These are phyloP conservation scores for Bovichtus variegatus DNA, from an alignment of 2,797 vertebrate species.

Conservation along the genomic window DNA sequence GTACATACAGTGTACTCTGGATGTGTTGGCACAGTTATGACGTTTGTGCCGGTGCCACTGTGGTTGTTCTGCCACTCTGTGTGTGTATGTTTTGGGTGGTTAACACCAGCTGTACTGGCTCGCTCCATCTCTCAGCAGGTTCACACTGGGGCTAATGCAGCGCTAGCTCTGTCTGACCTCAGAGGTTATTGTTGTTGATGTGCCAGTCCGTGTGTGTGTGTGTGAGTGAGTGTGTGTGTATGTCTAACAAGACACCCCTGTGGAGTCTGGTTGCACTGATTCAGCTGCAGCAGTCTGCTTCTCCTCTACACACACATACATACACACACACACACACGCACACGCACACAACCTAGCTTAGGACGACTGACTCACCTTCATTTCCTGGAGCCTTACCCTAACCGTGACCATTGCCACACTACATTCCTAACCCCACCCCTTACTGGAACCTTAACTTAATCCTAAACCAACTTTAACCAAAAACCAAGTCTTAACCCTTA, in stretches of 20 bases:
- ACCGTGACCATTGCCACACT: constrained; percentile 7
- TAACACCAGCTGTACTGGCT: constrained; percentile 79
- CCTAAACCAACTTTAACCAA: background rate
- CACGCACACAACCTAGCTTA: constrained; percentile 39
- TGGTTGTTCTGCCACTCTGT: constrained; percentile 56
- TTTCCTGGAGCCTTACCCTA: background rate
- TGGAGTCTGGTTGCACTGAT: constrained; percentile 70
- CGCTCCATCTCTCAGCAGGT: constrained; percentile 78
- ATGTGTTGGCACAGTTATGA: constrained; percentile 47
- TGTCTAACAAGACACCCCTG: constrained; percentile 78
- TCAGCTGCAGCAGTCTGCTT: constrained; percentile 70
- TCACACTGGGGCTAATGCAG: constrained; percentile 79
- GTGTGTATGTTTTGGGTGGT: constrained; percentile 77
- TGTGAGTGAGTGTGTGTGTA: constrained; percentile 36
- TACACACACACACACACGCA: constrained; percentile 29
- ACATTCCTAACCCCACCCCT: constrained; percentile 5
- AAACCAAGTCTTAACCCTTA: background rate
- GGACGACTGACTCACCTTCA: constrained; percentile 35
- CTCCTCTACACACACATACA: constrained; percentile 40
- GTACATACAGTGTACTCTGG: constrained; percentile 48
- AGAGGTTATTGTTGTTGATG: constrained; percentile 77
- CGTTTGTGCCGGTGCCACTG: constrained; percentile 49
- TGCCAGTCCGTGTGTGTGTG: constrained; percentile 48
- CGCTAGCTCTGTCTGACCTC: constrained; percentile 75
- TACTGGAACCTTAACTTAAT: background rate